Evolutionary conservation across 2,113 vertebrate genomes (phyloP), one percentile per base, ranked within the genome.

Genomic region (Muntiacus reevesi): DNA sequence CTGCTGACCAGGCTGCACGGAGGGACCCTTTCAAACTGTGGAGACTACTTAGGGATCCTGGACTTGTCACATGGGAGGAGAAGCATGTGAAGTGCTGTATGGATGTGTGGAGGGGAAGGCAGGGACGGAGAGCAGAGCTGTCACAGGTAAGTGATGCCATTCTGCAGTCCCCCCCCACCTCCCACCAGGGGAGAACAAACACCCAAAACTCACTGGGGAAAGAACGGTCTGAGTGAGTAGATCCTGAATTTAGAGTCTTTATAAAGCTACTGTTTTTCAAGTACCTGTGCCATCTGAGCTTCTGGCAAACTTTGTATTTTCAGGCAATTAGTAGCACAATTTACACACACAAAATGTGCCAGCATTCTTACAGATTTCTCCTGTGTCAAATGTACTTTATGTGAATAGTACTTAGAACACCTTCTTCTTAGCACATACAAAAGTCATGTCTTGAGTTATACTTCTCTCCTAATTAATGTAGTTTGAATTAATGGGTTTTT

Each of bases 91-190:
- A 45, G 23, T 43, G 27, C 59, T 93, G 28, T 50, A 36, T 27
- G 59, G 47, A 15, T 1, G 50, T 33, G 19, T 21, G 14, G 30
- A 36, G 15, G 13, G 7, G 33, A 17, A 16, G 25, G 45, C 30
- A 17, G 28, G 1, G 4, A 81, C 2, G 7, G 62, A 71, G n/a
- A 71, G 17, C 78, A 89, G 25, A 59, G 3, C 1, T 27, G 19
- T 36, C 21, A 28, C 0, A 57, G 19, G 2, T 19, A 19, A 64
- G 11, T 15, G n/a, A 50, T 1, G n/a, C 43, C 47, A 4, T 1
- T 13, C 6, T 0, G 2, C 2, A 23, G 23, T 19, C 17, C 13
- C 17, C 36, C 28, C 3, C 16, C 59, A 0, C 13, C 7, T 45
- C 10, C 11, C 17, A 0, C 1, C 16, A 62, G 43, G 83, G 28